Percentiles rank a stretch among this genome's conserved stretches.
Evolutionary conservation across 1,140 invertebrate species (phyloP).

Genomic region (Drosophila sturtevanti): DNA sequence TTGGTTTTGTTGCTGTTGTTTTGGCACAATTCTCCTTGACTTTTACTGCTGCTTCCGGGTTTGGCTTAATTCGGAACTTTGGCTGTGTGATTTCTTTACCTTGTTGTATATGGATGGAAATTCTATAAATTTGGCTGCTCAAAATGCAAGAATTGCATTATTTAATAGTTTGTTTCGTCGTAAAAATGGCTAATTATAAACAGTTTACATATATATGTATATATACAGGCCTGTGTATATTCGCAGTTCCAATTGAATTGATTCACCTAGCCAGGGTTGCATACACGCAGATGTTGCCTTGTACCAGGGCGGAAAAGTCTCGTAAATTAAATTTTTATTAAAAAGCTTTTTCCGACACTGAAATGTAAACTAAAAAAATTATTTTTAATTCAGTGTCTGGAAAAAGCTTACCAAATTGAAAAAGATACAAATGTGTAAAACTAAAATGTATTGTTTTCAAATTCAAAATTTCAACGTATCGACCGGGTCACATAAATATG

Average conservation of each 20-base stretch:
- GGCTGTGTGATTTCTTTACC: neutral
- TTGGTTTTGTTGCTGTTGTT: conserved; percentile 25
- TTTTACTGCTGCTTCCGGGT: conserved; percentile 35
- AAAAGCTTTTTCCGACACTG: neutral
- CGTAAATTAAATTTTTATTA: neutral
- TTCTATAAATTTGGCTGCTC: conserved; percentile 48
- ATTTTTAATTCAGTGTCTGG: no score
- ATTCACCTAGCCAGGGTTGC: conserved; percentile 5
- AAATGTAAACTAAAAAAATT: neutral
- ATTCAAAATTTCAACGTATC: no score
- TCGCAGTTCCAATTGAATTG: conserved; percentile 31
- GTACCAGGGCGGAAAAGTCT: neutral
- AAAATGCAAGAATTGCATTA: conserved; percentile 52
- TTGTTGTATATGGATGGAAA: conserved; percentile 9
- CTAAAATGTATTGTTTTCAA: no score
- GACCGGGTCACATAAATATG: neutral
- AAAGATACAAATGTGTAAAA: no score
- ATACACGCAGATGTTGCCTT: neutral
- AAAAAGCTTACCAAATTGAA: no score
- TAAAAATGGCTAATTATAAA: conserved; percentile 76
- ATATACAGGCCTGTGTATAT: conserved; percentile 18
- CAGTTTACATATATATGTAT: conserved; percentile 57
- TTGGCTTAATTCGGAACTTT: conserved; percentile 17
- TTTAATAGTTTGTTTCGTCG: conserved; percentile 70
- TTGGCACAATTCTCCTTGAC: conserved; percentile 61